Conservation (phyloP, 1,140 invertebrate genomes). For the Meloidogyne floridensis region DNA sequence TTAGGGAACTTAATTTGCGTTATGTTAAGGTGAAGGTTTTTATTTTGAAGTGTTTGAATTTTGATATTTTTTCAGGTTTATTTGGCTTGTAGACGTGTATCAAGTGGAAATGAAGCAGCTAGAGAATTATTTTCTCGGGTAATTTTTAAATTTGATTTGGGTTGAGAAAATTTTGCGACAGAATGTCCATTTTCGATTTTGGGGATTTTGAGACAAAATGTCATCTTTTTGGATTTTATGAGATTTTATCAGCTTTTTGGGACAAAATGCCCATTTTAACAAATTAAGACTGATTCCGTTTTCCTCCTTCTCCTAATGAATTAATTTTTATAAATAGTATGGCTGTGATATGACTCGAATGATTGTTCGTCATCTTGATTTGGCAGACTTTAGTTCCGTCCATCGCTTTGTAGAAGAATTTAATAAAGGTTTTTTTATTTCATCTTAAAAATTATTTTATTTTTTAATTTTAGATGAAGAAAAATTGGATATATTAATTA, state of each 20-base stretch:
- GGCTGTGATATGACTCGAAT: constrained; percentile 47
- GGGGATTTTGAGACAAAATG: not conserved
- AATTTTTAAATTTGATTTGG: not conserved
- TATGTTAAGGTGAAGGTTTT: constrained; percentile 17
- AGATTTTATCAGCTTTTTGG: not conserved
- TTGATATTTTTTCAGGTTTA: constrained; percentile 38
- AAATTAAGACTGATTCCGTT: not conserved
- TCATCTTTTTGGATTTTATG: too few relatives aligned
- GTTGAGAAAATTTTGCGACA: not conserved
- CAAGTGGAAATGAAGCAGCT: constrained; percentile 36
- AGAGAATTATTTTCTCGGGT: constrained; percentile 37
- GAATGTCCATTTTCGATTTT: not conserved
- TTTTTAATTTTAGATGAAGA: constrained; percentile 47
- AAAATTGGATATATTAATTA: constrained; percentile 51
- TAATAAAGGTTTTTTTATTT: constrained; percentile 32
- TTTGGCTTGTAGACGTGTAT: constrained; percentile 49
- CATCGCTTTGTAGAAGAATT: constrained; percentile 49
- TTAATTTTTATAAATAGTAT: constrained; percentile 9
- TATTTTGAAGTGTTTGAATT: not conserved
- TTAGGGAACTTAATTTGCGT: constrained; percentile 50
- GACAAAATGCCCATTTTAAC: not conserved
- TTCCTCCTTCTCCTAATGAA: not conserved
- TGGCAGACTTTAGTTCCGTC: constrained; percentile 39
- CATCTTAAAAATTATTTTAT: not conserved
- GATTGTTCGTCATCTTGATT: constrained; percentile 41